Conservation (phyloP, 1,140 invertebrate species). For the Dendroctonus valens region DNA sequence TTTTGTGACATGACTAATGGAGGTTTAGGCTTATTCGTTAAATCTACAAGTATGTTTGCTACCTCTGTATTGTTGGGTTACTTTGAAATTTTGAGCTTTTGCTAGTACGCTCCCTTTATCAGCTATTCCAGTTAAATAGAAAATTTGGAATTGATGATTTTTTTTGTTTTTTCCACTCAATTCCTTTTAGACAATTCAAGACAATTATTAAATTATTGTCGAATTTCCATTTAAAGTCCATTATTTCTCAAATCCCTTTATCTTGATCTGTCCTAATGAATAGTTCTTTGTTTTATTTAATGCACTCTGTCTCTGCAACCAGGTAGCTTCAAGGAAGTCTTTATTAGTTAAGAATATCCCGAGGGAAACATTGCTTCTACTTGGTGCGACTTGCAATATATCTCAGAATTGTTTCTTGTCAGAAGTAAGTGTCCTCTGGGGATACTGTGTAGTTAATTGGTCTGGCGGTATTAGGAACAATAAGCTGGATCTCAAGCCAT, state of each 20-base stretch:
- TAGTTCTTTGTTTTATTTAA: slow-evolving; percentile 2
- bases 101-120: no score
- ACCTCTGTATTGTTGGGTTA: no score
- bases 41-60: no score
- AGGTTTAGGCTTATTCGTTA: no score
- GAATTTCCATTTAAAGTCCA: no score
- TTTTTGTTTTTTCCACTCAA: no score
- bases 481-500: not conserved
- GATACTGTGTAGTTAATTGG: slow-evolving; percentile 14
- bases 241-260: not conserved
- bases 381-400: slow-evolving; percentile 20
- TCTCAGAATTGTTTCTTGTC: slow-evolving; percentile 22
- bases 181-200: no score
- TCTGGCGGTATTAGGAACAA: slow-evolving; percentile 6
- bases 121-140: no score
- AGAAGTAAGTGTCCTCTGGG: slow-evolving; percentile 8
- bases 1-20: no score
- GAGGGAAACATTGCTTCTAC: slow-evolving; percentile 19
- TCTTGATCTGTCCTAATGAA: not conserved
- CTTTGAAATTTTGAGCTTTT: no score
- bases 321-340: slow-evolving; percentile 12
- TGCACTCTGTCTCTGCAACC: slow-evolving; percentile 7
- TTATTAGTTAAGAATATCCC: slow-evolving; percentile 23
- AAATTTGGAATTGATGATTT: no score
- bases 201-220: no score